Conservation (phyloP, 2,888 invertebrate species). For the Drosophila greeni region DNA sequence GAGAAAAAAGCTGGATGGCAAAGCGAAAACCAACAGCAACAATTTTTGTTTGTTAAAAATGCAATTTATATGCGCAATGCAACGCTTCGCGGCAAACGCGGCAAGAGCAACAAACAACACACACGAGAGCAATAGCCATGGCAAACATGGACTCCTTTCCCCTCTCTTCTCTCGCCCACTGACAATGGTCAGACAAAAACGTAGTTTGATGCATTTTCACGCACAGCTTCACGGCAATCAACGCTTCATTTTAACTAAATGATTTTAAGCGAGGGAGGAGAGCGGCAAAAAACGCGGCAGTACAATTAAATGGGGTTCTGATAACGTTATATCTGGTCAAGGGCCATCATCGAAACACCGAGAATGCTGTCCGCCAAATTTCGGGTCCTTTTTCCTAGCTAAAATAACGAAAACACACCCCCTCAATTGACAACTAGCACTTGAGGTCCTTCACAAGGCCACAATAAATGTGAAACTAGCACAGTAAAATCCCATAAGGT, state of each 20-base stretch:
- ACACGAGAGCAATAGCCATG: conserved; percentile 19
- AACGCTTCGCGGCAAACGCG: conserved; percentile 47
- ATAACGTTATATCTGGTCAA: conserved; percentile 9
- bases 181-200: conserved; percentile 50
- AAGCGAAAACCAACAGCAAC: conserved; percentile 39
- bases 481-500: background rate
- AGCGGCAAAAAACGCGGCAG: background rate
- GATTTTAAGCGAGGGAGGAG: conserved; percentile 15
- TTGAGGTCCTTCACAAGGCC: background rate
- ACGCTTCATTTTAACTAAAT: conserved; percentile 66
- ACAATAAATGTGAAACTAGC: background rate
- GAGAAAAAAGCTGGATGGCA: conserved; percentile 16
- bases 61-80: conserved; percentile 69
- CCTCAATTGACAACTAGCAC: background rate
- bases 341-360: conserved; percentile 3
- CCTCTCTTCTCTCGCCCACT: background rate
- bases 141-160: conserved; percentile 11
- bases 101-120: conserved; percentile 37
- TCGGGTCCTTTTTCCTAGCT: background rate
- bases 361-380: background rate
- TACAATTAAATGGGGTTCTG: conserved; percentile 18
- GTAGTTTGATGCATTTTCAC: conserved; percentile 58
- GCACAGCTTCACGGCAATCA: conserved; percentile 67
- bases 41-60: conserved; percentile 64
- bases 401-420: background rate